Evolutionary conservation across 2,888 invertebrate genomes (phyloP), one percentile per base, ranked within the genome.

Genomic region (Allacma fusca): DNA sequence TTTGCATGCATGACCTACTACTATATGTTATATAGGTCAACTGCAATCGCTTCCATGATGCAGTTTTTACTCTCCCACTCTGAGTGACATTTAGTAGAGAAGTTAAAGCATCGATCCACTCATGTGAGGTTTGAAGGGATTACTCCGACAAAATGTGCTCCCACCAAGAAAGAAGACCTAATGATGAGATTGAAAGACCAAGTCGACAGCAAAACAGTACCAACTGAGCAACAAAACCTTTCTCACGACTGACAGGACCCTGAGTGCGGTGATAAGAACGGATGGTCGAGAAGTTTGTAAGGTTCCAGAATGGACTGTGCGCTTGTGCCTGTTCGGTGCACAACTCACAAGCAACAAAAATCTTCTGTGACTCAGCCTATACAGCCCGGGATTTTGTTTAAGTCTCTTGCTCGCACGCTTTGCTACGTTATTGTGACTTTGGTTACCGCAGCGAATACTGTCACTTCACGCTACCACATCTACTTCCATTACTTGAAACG

Each of bases 361-460:
- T 62, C 29, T 73, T 62, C 73, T 62, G 24, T 73, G 73, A 57
- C 73, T 73, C 40, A 23, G 62, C 62, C 73, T 50, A 34, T 4
- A 59, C 73, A 73, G 62, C 73, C 73, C 73, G 73, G 73, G 62
- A 73, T 73, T 62, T 34, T 21, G 62, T 72, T 72, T 34, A 72
- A 40, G 72, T 72, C 34, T 12, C 21, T 62, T 19, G 19, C 73
- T 19, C 26, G 24, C 71, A 73, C 62, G 73, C 26, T 73, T 40
- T 7, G 40, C 13, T 16, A 5, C 40, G 59, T 73, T 62, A 23
- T 40, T 65, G 29, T 29, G 29, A 29, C 65, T 65, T 26, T 24
- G 26, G 65, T 28, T 19, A 65, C 24, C 28, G 65, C 29, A 1
- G 65, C 16, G 1, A 9, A 29, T 19, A 26, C 65, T 28, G 16